Evolutionary conservation across 2,888 invertebrate genomes (phyloP), one percentile per base, ranked within the genome.

Genomic region (Hermaeophaga mercurialis): DNA sequence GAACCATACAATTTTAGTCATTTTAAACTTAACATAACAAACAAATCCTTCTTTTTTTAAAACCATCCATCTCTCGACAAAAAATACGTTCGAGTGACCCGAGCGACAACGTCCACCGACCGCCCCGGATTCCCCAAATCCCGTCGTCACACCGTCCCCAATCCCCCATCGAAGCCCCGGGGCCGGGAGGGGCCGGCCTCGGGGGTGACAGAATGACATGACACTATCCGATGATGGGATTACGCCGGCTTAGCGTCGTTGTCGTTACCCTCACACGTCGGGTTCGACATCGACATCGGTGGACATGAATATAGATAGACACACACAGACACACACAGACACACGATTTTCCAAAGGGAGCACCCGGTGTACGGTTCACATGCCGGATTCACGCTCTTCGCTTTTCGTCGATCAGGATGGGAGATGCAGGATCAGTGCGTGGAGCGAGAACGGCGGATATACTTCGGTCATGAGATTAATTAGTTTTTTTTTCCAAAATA

Each of bases 171-270:
- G n/a, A n/a, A n/a, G 39, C 39, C 18, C 39, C 39, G 39, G 39
- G 39, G 11, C 19, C 39, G 39, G 43, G 8, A 44, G 33, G 43
- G 46, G 28, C 41, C n/a, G n/a, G n/a, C n/a, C n/a, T n/a, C n/a
- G n/a, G 43, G 54, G 18, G 70, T 78, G 77, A 78, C 77, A 77
- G 77, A 77, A 73, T 78, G 77, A 78, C 77, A 77, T 77, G 76
- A 76, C 77, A 77, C 76, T 75, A 75, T 73, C 71, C 74, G 74
- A 75, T 77, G 75, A 76, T 70, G 66, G 76, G 76, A 78, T 78
- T 78, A 77, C 74, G 68, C 66, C 64, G 73, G 76, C 73, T 75
- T 76, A 77, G 72, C 72, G 66, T 69, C 71, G 73, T 52, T 50
- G 50, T 41, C 50, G 24, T 17, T 41, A 50, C 41, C 31, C 26